These are phyloP conservation scores for Heterohyrax brucei DNA, from an alignment of 2,797 vertebrate genomes.

Conservation along the genomic window DNA sequence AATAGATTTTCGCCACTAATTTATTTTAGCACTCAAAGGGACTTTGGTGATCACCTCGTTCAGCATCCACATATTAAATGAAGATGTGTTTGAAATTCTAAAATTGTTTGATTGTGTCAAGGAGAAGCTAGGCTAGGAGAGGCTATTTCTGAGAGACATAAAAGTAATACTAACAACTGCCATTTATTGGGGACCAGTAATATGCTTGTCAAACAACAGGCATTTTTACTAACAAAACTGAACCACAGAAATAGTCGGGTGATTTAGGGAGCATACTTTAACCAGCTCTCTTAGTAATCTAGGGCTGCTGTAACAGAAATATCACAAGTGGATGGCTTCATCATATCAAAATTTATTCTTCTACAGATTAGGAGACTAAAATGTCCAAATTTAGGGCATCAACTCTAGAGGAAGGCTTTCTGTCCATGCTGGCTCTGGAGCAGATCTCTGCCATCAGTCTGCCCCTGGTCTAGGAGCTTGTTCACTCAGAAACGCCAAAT, in stretches of 20 bases:
- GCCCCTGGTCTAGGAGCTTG: no score
- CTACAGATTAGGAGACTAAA: no score
- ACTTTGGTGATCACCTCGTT: conserved; percentile 47
- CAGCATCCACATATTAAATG: conserved; percentile 60
- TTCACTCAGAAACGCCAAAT: no score
- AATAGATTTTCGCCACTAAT: conserved; percentile 71
- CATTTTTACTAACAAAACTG: conserved; percentile 35
- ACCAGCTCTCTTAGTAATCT: no score
- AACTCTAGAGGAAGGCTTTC: no score
- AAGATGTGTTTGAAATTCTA: conserved; percentile 63
- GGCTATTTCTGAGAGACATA: conserved; percentile 13
- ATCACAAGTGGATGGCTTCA: no score
- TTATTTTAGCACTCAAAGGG: conserved; percentile 73
- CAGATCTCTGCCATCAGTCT: no score
- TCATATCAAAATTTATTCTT: no score
- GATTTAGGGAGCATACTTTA: conserved; percentile 24
- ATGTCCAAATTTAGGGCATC: no score
- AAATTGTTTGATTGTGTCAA: conserved; percentile 66
- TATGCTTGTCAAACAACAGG: background rate
- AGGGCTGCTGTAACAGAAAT: no score
- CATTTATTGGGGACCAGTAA: conserved; percentile 20
- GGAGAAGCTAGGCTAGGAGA: conserved; percentile 22
- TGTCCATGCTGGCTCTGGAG: no score
- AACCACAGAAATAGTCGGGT: background rate
- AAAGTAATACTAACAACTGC: background rate